Evolutionary conservation across 2,888 invertebrate species (phyloP), one percentile per base, ranked within the genome.

Genomic region (Camponotus fellah): DNA sequence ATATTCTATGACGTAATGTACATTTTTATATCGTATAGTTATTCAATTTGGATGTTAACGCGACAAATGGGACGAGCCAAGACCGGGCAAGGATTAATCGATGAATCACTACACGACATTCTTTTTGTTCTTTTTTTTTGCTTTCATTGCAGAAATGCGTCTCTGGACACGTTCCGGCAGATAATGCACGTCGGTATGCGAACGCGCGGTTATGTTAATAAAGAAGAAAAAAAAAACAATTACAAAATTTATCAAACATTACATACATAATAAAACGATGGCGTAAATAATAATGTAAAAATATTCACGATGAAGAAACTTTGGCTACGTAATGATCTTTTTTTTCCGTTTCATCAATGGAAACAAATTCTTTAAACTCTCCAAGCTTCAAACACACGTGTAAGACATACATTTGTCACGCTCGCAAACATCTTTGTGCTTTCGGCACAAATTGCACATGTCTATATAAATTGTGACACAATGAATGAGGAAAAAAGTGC

Each of bases 1-100:
- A 26, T 65, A 46, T 26, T 26, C 86, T 85, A 79, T 81, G 83
- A 86, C 74, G 85, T 37, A 34, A 4, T 46, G 10, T 26, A 26
- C n/a, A 5, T 34, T n/a, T 40, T 53, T 53, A 53, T 53, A 46
- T 17, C 12, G 40, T 1, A 64, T n/a, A 32, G 43, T 32, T 40
- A 32, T 40, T 21, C 10, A 56, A 72, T 58, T 40, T 40, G 21
- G 40, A 26, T 9, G 14, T 53, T 26, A 62, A 58, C 6, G 66
- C 75, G 75, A 68, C 75, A 75, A 75, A 32, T 43, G 14, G 40
- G 49, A 58, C 62, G 60, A 32, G 49, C 12, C 14, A 40, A 68
- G 62, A 76, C 21, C 26, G 5, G 56, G 65, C n/a, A 53, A 12
- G 21, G 72, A 43, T 12, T 74, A 62, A 81, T 69, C 37, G 60